phyloP scores from a whole-genome alignment of 2,797 vertebrate genomes.

The Cuculus canorus region DNA sequence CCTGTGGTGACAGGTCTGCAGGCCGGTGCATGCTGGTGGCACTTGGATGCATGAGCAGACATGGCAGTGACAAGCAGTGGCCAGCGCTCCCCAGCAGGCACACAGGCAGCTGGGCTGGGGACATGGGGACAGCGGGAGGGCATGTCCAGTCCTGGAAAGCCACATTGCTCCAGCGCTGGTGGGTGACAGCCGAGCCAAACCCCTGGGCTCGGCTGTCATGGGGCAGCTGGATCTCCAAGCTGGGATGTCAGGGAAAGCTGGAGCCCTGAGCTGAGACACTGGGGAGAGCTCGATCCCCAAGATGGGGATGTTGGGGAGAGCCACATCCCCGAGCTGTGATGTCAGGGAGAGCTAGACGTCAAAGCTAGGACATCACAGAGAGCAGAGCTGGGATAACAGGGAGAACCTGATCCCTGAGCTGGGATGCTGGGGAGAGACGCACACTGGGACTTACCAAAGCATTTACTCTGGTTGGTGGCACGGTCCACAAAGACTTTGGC shows the following conservation, averaged over 20 bases:
- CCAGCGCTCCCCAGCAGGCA: not conserved
- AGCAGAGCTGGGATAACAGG: not conserved
- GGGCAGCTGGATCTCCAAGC: not conserved
- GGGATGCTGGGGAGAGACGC: not conserved
- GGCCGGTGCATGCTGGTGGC: not conserved
- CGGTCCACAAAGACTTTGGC: constrained; percentile 86
- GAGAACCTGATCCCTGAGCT: not conserved
- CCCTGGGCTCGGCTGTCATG: not conserved
- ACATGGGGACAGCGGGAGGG: not conserved
- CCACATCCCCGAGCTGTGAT: fast-evolving
- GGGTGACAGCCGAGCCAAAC: fast-evolving
- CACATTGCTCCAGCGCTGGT: fast-evolving
- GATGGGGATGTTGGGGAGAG: not conserved
- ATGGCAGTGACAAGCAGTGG: fast-evolving
- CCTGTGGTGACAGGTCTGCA: not conserved
- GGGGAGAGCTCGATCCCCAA: not conserved
- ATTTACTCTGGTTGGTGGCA: constrained; percentile 86
- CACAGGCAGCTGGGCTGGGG: not conserved
- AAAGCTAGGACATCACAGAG: too few species aligned
- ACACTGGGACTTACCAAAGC: constrained; percentile 76
- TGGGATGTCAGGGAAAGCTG: not conserved
- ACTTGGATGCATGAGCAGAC: fast-evolving
- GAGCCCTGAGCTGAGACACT: not conserved
- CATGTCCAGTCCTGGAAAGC: not conserved
- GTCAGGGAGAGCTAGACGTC: not conserved